Conservation (phyloP, 2,888 invertebrate species). For the Carterocephalus palaemon region DNA sequence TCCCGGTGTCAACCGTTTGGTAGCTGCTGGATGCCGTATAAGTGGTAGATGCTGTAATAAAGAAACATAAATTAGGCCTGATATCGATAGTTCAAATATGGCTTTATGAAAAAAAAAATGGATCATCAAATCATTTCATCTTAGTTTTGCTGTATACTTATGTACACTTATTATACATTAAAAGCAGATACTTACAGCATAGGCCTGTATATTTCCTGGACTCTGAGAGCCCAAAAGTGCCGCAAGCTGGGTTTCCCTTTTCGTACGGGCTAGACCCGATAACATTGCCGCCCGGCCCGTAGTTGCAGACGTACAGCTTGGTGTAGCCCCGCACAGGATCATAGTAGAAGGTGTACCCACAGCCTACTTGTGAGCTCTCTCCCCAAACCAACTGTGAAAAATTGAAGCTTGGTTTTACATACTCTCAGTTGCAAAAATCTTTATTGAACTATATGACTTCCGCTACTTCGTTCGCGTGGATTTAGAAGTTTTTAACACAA, state of each 20-base stretch:
- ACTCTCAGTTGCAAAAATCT: not conserved
- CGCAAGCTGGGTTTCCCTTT: constrained; percentile 86
- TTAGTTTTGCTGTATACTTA: too few species aligned
- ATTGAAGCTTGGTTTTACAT: too few species aligned
- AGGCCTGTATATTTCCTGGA: constrained; percentile 87
- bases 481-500: constrained; percentile 3
- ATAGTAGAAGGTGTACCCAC: constrained; percentile 91
- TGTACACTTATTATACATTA: constrained; percentile 16
- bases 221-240: constrained; percentile 82
- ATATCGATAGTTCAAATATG: too few species aligned
- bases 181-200: constrained; percentile 81
- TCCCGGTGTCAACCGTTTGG: constrained; percentile 56
- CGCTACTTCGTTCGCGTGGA: too few species aligned
- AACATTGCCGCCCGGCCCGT: constrained; percentile 90
- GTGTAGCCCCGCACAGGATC: constrained; percentile 85
- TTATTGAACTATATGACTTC: constrained; percentile 15
- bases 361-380: constrained; percentile 90
- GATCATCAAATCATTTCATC: too few species aligned
- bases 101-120: too few species aligned
- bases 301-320: constrained; percentile 91
- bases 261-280: constrained; percentile 87
- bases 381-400: constrained; percentile 89
- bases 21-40: constrained; percentile 64
- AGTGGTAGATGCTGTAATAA: constrained; percentile 62
- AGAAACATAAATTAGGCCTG: constrained; percentile 31